Evolutionary conservation across 2,888 invertebrate species (phyloP).

Genomic region (Oscheius sp.): DNA sequence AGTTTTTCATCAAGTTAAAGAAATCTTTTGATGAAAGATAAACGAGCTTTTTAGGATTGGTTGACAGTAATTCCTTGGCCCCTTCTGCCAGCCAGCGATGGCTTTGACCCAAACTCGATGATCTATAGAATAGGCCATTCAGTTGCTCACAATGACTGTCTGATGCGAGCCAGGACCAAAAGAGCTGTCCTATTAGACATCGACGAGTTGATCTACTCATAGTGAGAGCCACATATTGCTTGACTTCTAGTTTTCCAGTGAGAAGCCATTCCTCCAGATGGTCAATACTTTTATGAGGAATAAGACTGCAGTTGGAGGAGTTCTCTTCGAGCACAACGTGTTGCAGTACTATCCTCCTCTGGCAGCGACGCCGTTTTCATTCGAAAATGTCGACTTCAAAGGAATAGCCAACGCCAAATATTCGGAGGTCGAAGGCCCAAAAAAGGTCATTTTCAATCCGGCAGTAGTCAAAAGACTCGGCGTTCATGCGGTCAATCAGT

Average conservation of each 20-base stretch:
- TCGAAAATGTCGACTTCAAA: neutral
- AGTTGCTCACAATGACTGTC: constrained; percentile 51
- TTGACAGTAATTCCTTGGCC: constrained; percentile 35
- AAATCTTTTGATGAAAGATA: no score
- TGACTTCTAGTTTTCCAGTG: neutral
- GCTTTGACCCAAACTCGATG: constrained; percentile 36
- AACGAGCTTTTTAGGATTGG: constrained; percentile 25
- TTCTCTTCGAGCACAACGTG: neutral
- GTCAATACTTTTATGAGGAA: neutral
- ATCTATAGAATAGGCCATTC: constrained; percentile 53
- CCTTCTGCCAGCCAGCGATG: constrained; percentile 21
- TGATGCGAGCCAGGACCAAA: constrained; percentile 35
- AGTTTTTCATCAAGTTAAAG: neutral
- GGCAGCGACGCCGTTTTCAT: neutral
- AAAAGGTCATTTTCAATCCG: constrained; percentile 3
- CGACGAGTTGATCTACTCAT: constrained; percentile 37
- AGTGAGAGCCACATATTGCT: neutral
- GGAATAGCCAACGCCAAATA: neutral
- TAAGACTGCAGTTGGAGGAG: neutral
- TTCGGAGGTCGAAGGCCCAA: neutral
- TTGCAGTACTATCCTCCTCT: constrained; percentile 8
- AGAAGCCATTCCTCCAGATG: neutral
- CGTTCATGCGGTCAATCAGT: constrained; percentile 6
- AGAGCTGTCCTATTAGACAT: constrained; percentile 49
- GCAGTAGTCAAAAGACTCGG: neutral